A percentile compares a stretch with the other conserved stretches of the same genome.
Conservation (phyloP, 2,888 invertebrate genomes). For the Alloscopus bannaensis region DNA sequence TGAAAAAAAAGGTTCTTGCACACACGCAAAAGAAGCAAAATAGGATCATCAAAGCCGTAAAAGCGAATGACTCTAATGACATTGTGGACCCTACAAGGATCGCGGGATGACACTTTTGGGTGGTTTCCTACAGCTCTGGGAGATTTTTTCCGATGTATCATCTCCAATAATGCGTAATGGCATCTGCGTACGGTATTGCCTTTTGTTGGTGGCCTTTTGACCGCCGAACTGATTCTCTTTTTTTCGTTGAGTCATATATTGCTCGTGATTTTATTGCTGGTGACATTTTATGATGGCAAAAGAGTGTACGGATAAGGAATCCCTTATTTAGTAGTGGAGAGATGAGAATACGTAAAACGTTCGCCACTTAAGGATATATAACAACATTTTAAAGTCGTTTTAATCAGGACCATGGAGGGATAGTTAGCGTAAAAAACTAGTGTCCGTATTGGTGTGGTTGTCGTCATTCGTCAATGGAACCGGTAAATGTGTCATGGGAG, state of each 20-base stretch:
- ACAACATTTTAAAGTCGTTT: too few species aligned
- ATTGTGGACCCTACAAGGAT: constrained; percentile 17
- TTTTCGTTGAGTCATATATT: constrained; percentile 52
- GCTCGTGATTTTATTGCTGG: constrained; percentile 50
- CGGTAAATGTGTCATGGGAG: too few species aligned
- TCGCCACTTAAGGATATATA: too few species aligned
- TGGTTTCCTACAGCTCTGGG: constrained; percentile 35
- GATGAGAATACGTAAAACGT: too few species aligned
- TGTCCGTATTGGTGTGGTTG: too few species aligned
- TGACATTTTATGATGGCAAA: too few species aligned
- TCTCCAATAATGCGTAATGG: constrained; percentile 37
- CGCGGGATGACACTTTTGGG: constrained; percentile 54
- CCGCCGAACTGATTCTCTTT: constrained; percentile 47
- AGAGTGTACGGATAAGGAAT: too few species aligned
- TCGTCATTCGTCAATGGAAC: too few species aligned
- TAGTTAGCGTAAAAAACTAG: too few species aligned
- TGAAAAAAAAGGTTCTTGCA: constrained; percentile 17
- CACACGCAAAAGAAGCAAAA: background rate
- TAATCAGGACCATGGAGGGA: too few species aligned
- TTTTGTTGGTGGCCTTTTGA: constrained; percentile 47
- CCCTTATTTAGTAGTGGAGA: too few species aligned
- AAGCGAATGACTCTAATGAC: background rate
- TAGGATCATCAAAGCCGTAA: background rate
- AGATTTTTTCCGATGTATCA: constrained; percentile 48
- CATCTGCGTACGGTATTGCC: constrained; percentile 37